A percentile compares a stretch with the other conserved stretches of the same genome.
These are phyloP conservation scores for Empidonax alnorum DNA, from an alignment of 2,113 vertebrate species.

Conservation along the genomic window DNA sequence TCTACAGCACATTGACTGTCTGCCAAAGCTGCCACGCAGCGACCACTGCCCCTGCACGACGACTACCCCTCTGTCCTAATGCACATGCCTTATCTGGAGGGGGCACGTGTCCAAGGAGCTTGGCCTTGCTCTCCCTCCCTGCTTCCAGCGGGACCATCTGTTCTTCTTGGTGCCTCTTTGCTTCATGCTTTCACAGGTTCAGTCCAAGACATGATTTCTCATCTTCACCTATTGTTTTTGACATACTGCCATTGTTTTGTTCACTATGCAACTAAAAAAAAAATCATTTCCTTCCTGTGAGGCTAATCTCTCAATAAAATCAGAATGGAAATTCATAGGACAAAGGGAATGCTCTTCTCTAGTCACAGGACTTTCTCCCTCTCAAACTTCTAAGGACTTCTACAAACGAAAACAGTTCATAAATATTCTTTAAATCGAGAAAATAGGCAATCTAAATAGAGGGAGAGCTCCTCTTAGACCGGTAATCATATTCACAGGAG, in stretches of 20 bases:
- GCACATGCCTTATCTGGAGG: neutral
- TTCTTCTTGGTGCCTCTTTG: neutral
- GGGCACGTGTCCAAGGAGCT: neutral
- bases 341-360: neutral
- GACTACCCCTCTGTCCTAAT: neutral
- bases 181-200: neutral
- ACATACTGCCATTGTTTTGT: neutral
- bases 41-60: neutral
- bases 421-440: neutral
- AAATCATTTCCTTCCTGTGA: neutral
- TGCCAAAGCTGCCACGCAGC: neutral
- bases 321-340: neutral
- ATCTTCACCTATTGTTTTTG: neutral
- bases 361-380: neutral
- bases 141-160: conserved; percentile 20
- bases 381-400: neutral
- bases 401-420: neutral
- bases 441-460: neutral
- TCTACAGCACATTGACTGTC: neutral
- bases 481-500: neutral
- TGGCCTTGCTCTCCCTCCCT: neutral
- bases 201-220: neutral
- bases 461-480: neutral
- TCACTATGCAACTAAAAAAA: neutral
- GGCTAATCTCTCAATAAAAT: neutral